phyloP scores from a whole-genome alignment of 2,797 vertebrate species.

The Eurystomus glaucurus region DNA sequence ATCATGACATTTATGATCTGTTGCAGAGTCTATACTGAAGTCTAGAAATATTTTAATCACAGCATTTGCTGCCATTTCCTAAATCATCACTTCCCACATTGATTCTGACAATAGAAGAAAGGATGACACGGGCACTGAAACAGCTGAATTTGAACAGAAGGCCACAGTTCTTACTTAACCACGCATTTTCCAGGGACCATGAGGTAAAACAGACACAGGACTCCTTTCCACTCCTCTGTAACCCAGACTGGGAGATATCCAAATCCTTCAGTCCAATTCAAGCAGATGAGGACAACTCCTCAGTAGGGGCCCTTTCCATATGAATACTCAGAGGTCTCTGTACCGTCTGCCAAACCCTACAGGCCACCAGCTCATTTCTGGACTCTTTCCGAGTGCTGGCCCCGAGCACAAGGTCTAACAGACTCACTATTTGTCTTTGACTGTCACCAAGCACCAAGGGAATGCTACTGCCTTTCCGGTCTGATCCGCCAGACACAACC shows the following conservation, averaged over 20 bases:
- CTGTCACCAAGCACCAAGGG: neutral
- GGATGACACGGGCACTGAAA: conserved; percentile 16
- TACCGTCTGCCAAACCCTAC: neutral
- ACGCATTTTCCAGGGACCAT: neutral
- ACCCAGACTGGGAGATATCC: neutral
- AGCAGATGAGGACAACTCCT: neutral
- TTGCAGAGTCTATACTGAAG: conserved; percentile 43
- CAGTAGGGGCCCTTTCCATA: neutral
- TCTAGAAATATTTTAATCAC: conserved; percentile 45
- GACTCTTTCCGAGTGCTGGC: neutral
- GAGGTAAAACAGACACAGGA: neutral
- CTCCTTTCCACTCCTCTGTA: neutral
- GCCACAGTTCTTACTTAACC: neutral
- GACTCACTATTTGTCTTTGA: neutral
- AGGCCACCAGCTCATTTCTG: neutral
- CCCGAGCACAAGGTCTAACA: neutral
- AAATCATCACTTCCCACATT: conserved; percentile 54
- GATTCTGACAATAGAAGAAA: conserved; percentile 34
- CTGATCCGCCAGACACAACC: neutral
- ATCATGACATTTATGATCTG: conserved; percentile 68
- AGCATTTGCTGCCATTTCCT: conserved; percentile 57
- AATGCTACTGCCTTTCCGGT: neutral
- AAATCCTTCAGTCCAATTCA: neutral
- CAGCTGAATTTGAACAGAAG: neutral
- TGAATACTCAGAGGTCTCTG: neutral